These are phyloP conservation scores for Dipus sagitta DNA, from an alignment of 2,797 vertebrate genomes.

Conservation along the genomic window DNA sequence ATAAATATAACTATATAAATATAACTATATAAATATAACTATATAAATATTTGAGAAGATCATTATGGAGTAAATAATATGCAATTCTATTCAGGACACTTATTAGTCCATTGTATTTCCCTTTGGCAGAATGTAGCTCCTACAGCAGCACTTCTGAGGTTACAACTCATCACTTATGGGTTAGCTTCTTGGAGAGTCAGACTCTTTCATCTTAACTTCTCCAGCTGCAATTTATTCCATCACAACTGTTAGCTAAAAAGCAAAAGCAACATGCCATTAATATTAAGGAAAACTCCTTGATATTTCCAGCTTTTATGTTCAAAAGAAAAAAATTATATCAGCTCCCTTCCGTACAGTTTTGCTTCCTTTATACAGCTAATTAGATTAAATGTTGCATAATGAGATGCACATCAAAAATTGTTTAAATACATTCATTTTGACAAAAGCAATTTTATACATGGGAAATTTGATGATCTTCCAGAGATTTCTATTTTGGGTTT, in stretches of 20 bases:
- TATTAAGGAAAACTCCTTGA: slow-evolving; percentile 53
- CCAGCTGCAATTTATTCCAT: slow-evolving; percentile 60
- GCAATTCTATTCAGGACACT: not conserved
- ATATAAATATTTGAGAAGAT: slow-evolving; percentile 1
- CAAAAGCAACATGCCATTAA: slow-evolving; percentile 35
- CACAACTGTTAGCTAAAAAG: slow-evolving; percentile 57
- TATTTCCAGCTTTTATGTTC: slow-evolving; percentile 65
- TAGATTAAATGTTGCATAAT: slow-evolving; percentile 18
- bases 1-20: too few species aligned
- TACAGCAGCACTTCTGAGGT: not conserved
- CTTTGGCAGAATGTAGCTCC: not conserved
- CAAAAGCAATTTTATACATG: not conserved
- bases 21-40: too few species aligned
- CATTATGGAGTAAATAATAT: not conserved
- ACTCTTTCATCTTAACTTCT: slow-evolving; percentile 60
- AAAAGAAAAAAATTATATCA: slow-evolving; percentile 40
- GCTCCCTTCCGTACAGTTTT: not conserved
- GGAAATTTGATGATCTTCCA: not conserved
- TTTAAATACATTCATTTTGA: not conserved
- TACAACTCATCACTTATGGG: not conserved
- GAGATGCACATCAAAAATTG: not conserved
- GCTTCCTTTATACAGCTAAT: slow-evolving; percentile 35
- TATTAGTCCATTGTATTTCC: not conserved
- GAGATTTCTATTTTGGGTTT: not conserved
- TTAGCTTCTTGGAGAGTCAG: not conserved